Percentiles rank a stretch among this genome's conserved stretches.
Conservation (phyloP, 2,888 invertebrate species). For the Drosophila borborema region DNA sequence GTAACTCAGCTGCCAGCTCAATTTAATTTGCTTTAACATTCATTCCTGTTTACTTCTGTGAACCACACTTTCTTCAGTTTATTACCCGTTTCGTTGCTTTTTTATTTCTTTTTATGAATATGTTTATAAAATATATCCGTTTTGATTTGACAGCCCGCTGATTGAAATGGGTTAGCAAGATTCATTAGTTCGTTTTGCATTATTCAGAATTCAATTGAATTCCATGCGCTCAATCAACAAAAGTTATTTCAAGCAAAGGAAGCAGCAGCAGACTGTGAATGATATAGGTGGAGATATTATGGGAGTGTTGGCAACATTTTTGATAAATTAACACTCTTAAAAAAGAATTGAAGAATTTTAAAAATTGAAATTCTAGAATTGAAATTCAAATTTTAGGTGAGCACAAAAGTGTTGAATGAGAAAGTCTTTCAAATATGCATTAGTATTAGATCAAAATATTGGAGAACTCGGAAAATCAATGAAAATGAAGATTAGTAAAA, state of each 20-base stretch:
- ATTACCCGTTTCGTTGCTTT: background rate
- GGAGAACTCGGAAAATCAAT: background rate
- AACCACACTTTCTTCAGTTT: background rate
- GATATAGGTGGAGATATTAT: conserved; percentile 9
- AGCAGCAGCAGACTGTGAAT: conserved; percentile 1
- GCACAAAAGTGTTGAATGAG: background rate
- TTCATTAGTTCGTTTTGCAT: conserved; percentile 43
- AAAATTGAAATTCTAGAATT: background rate
- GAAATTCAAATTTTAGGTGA: background rate
- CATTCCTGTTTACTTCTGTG: conserved; percentile 30
- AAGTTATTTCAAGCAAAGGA: conserved; percentile 21
- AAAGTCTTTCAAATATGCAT: background rate
- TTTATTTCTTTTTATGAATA: conserved; percentile 48
- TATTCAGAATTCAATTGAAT: conserved; percentile 48
- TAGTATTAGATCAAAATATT: background rate
- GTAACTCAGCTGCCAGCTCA: conserved; percentile 50
- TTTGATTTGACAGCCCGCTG: conserved; percentile 70
- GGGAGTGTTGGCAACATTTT: background rate
- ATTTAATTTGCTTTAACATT: conserved; percentile 75
- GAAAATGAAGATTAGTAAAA: no score
- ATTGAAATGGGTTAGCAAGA: conserved; percentile 68
- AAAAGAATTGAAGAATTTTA: background rate
- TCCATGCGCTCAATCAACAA: conserved; percentile 59
- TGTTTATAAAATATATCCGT: conserved; percentile 78
- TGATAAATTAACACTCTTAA: conserved; percentile 1